Conservation (phyloP, 1,140 invertebrate genomes). For the Drosophila rufa region DNA sequence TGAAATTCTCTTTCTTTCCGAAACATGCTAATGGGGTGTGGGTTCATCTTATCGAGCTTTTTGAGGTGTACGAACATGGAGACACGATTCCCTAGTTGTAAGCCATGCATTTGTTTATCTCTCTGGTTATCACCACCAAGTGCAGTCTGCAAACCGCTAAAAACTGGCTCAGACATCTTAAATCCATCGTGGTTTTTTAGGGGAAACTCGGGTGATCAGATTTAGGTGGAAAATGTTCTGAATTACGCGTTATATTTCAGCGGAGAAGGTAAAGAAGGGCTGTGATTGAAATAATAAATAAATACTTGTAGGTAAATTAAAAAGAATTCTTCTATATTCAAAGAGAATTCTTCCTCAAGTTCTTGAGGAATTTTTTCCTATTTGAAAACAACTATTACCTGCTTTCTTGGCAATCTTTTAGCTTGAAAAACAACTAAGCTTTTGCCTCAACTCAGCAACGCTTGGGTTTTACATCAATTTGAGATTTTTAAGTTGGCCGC, state of each 20-base stretch:
- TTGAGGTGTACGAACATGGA: constrained; percentile 34
- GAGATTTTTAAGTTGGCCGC: constrained; percentile 18
- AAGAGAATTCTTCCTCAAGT: too few relatives aligned
- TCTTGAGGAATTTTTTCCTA: too few relatives aligned
- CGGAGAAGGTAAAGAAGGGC: too few relatives aligned
- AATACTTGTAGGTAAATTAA: not conserved
- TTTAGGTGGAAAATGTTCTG: constrained; percentile 12
- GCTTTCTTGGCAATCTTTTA: not conserved
- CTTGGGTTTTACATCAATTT: constrained; percentile 19
- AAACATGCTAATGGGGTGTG: constrained; percentile 72
- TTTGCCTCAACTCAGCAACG: constrained; percentile 5
- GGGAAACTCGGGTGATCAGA: constrained; percentile 4
- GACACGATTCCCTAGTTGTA: constrained; percentile 54
- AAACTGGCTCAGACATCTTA: constrained; percentile 14
- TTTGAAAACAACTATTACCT: not conserved
- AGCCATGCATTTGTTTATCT: constrained; percentile 36
- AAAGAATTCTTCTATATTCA: not conserved
- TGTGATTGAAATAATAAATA: too few relatives aligned
- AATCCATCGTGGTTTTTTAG: not conserved
- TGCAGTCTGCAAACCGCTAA: constrained; percentile 26
- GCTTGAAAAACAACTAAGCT: not conserved
- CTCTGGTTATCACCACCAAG: constrained; percentile 54
- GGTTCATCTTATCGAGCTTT: constrained; percentile 42
- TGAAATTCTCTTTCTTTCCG: constrained; percentile 70
- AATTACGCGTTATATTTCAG: not conserved